Percentiles rank a stretch among this genome's conserved stretches.
These are phyloP conservation scores for Plutella xylostella DNA, from an alignment of 2,888 invertebrate species.

Conservation along the genomic window DNA sequence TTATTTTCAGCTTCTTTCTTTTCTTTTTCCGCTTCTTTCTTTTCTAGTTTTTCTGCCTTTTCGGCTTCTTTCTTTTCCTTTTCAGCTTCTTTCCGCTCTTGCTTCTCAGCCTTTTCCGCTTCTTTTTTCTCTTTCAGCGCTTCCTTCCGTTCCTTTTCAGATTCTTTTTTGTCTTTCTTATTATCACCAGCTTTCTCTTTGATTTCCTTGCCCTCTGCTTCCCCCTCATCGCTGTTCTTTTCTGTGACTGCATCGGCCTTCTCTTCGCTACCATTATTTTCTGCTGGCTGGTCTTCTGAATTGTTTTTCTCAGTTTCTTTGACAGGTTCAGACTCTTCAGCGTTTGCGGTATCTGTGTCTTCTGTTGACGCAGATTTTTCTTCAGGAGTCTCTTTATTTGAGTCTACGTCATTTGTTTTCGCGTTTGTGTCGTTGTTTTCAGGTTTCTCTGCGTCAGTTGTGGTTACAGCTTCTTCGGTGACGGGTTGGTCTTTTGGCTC, in stretches of 20 bases:
- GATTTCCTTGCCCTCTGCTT: conserved; percentile 17
- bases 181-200: conserved; percentile 17
- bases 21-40: conserved; percentile 11
- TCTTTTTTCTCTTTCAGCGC: background rate
- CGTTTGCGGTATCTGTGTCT: conserved; percentile 9
- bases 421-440: conserved; percentile 11
- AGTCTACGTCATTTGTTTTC: background rate
- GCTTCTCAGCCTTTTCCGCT: conserved; percentile 8
- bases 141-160: too few relatives aligned
- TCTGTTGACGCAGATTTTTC: conserved; percentile 6
- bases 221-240: conserved; percentile 4
- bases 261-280: conserved; percentile 12
- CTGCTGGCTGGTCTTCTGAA: conserved; percentile 11
- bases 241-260: conserved; percentile 19
- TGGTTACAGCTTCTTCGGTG: background rate
- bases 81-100: conserved; percentile 13
- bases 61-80: too few relatives aligned
- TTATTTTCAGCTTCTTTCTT: conserved; percentile 5
- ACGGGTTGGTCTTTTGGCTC: conserved; percentile 16
- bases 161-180: conserved; percentile 9
- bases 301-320: too few relatives aligned
- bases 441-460: background rate
- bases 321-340: too few relatives aligned
- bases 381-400: background rate
- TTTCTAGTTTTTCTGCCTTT: conserved; percentile 1